Conservation (phyloP, 2,797 vertebrate species). For the Kryptolebias ocellatus region DNA sequence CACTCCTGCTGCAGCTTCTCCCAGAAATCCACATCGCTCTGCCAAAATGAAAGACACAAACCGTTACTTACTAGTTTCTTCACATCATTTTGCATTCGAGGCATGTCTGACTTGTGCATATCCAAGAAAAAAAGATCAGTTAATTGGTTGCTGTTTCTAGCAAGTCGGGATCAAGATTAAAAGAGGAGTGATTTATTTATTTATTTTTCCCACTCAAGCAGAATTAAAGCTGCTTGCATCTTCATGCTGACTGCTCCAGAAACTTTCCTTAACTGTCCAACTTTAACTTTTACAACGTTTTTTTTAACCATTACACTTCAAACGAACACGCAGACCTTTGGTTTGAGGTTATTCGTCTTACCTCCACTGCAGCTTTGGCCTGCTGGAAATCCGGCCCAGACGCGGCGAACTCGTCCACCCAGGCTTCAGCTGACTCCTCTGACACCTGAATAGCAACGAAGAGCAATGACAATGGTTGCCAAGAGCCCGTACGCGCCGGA, state of each 20-base stretch:
- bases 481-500: conserved; percentile 9
- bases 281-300: conserved; percentile 13
- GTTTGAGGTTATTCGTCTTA: conserved; percentile 68
- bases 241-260: conserved; percentile 7
- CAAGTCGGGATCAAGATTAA: no score
- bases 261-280: not conserved
- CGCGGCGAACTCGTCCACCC: conserved; percentile 94
- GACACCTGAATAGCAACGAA: conserved; percentile 81
- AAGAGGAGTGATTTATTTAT: no score
- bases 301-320: not conserved
- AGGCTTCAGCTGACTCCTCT: conserved; percentile 92
- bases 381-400: conserved; percentile 92
- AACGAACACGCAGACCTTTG: not conserved
- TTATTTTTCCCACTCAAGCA: no score
- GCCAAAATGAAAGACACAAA: conserved; percentile 44
- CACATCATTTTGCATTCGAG: not conserved
- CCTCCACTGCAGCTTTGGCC: conserved; percentile 97
- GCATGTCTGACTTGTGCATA: conserved; percentile 26
- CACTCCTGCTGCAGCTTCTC: conserved; percentile 98
- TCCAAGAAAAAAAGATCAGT: not conserved
- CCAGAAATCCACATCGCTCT: conserved; percentile 99
- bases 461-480: conserved; percentile 35
- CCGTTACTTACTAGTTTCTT: conserved; percentile 20
- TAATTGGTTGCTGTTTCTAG: not conserved
- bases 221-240: not conserved